Conservation (phyloP, 1,140 invertebrate genomes). For the Ips typographus region DNA sequence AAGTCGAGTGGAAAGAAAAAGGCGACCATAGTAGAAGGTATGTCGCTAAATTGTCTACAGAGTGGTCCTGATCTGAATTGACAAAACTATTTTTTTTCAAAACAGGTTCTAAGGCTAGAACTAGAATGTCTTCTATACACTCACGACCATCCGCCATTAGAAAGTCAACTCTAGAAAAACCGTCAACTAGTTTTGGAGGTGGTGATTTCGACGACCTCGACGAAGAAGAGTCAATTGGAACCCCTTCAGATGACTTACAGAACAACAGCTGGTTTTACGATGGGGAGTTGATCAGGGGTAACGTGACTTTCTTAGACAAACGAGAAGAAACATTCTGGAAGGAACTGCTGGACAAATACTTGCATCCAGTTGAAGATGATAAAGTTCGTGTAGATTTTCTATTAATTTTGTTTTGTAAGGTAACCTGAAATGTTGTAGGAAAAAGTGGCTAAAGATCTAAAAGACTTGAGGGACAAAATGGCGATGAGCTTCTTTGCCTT, state of each 20-base stretch:
- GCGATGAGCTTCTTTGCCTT: conserved; percentile 82
- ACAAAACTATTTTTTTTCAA: too few relatives aligned
- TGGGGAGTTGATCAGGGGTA: conserved; percentile 61
- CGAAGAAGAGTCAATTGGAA: conserved; percentile 22
- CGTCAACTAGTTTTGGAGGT: background rate
- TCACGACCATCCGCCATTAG: conserved; percentile 6
- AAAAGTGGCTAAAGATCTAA: conserved; percentile 62
- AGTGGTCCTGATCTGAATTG: too few relatives aligned
- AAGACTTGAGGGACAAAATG: conserved; percentile 68
- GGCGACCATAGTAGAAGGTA: conserved; percentile 30
- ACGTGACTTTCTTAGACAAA: conserved; percentile 61
- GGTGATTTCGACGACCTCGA: conserved; percentile 22
- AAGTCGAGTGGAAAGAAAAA: conserved; percentile 23
- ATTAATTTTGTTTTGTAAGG: conserved; percentile 1
- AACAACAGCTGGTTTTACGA: conserved; percentile 68
- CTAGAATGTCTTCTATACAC: conserved; percentile 2
- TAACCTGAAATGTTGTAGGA: conserved; percentile 49
- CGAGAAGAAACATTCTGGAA: conserved; percentile 73
- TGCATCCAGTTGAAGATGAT: conserved; percentile 66
- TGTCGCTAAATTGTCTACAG: background rate
- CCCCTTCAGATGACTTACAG: conserved; percentile 40
- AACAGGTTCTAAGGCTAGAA: background rate
- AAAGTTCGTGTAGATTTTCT: conserved; percentile 7
- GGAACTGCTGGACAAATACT: conserved; percentile 70
- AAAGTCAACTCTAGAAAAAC: conserved; percentile 18